These are phyloP conservation scores for Musca vetustissima DNA, from an alignment of 1,140 invertebrate species.

Conservation along the genomic window DNA sequence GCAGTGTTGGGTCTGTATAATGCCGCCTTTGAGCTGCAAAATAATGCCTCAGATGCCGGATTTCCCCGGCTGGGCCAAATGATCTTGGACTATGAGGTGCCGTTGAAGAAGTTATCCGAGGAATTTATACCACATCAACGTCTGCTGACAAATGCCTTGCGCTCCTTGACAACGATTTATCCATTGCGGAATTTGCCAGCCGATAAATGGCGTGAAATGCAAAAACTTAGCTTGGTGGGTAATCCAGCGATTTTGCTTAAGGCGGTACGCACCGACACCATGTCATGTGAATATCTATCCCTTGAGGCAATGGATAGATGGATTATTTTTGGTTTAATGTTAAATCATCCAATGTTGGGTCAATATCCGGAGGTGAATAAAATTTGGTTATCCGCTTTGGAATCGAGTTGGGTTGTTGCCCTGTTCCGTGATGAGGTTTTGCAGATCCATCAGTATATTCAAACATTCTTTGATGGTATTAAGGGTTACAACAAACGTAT, in stretches of 20 bases:
- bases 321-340: conserved; percentile 92
- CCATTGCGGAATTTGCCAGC: conserved; percentile 87
- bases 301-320: conserved; percentile 94
- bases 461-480: conserved; percentile 90
- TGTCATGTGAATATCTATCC: conserved; percentile 96
- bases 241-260: conserved; percentile 90
- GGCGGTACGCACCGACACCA: conserved; percentile 91
- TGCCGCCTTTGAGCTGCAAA: conserved; percentile 94
- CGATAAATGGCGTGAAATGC: conserved; percentile 90
- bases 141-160: conserved; percentile 79
- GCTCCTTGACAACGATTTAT: conserved; percentile 87
- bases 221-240: conserved; percentile 91
- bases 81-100: conserved; percentile 97
- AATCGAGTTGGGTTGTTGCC: conserved; percentile 91
- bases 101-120: conserved; percentile 93
- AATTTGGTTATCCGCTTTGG: conserved; percentile 88
- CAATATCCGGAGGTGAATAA: conserved; percentile 79
- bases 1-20: conserved; percentile 96
- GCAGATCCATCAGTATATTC: conserved; percentile 92
- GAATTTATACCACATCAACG: conserved; percentile 96
- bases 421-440: conserved; percentile 97
- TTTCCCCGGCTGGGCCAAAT: conserved; percentile 95
- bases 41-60: conserved; percentile 86
- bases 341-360: conserved; percentile 82
- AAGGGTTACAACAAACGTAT: conserved; percentile 93